These are phyloP conservation scores for Pseudolaguvia tuberculata DNA, from an alignment of 2,113 vertebrate species.

Conservation along the genomic window DNA sequence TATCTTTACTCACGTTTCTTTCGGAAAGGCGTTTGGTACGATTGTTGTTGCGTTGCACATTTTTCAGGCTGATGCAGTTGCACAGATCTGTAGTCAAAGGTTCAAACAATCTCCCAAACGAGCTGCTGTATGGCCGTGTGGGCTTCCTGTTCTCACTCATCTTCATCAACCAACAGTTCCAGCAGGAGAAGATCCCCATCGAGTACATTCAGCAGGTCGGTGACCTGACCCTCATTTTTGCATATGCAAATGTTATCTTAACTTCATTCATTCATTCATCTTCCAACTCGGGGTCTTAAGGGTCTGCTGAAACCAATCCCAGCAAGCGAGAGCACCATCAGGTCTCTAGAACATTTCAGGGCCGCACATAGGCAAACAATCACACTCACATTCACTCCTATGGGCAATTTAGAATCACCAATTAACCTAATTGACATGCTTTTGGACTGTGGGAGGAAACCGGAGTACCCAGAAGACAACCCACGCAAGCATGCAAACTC, in stretches of 20 bases:
- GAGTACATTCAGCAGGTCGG: slow-evolving; percentile 87
- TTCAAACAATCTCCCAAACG: slow-evolving; percentile 75
- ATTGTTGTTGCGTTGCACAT: background rate
- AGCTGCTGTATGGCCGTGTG: slow-evolving; percentile 86
- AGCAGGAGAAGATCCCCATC: slow-evolving; percentile 81
- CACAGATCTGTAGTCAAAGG: slow-evolving; percentile 67
- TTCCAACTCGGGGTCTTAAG: too few relatives aligned
- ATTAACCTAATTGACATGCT: too few relatives aligned
- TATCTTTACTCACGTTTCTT: background rate
- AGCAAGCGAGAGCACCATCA: too few relatives aligned
- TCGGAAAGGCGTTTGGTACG: background rate
- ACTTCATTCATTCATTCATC: too few relatives aligned
- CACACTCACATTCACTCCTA: too few relatives aligned
- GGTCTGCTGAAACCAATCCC: too few relatives aligned
- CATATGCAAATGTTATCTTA: background rate
- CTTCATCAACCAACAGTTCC: slow-evolving; percentile 88
- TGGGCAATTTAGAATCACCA: too few relatives aligned
- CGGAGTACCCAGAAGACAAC: too few relatives aligned
- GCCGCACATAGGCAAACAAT: too few relatives aligned
- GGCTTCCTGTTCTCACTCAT: slow-evolving; percentile 85
- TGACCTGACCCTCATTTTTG: background rate
- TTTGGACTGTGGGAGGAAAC: too few relatives aligned
- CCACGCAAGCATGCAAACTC: too few relatives aligned
- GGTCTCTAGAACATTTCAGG: too few relatives aligned
- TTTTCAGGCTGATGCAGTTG: slow-evolving; percentile 78